Conservation (phyloP, 1,140 invertebrate species). For the Panagrolaimus sp. region DNA sequence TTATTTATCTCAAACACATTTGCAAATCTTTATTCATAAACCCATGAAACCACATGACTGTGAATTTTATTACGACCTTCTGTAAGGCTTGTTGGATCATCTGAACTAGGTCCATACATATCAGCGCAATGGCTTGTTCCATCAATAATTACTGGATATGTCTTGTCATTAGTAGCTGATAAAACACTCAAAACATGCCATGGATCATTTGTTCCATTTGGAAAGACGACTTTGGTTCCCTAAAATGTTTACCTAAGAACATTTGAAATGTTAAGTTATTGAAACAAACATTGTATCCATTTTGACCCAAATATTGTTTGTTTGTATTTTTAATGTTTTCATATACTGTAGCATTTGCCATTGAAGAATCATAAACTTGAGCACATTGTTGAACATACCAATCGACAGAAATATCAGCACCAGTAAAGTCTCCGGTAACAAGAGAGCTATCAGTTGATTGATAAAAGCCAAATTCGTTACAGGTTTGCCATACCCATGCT, state of each 20-base stretch:
- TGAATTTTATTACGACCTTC: no score
- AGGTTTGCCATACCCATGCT: constrained; percentile 83
- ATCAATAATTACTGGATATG: neutral
- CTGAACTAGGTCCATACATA: constrained; percentile 17
- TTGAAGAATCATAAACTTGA: neutral
- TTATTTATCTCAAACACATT: no score
- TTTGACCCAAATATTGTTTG: neutral
- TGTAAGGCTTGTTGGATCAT: neutral
- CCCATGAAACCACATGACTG: no score
- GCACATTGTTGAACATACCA: constrained; percentile 1
- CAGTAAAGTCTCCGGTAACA: neutral
- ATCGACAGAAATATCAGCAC: constrained; percentile 1
- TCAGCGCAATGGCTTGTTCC: constrained; percentile 20
- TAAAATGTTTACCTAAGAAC: neutral
- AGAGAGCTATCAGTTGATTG: constrained; percentile 69
- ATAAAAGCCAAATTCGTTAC: constrained; percentile 87
- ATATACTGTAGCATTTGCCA: neutral
- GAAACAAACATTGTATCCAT: neutral
- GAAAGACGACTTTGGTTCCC: neutral
- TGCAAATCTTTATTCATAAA: no score
- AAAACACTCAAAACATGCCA: constrained; percentile 24
- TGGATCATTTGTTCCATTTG: constrained; percentile 17
- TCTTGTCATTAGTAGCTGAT: neutral
- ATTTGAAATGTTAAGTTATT: no score
- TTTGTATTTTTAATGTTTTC: neutral